Evolutionary conservation across 2,797 vertebrate species (phyloP), one percentile per base, ranked within the genome.

Genomic region (Pagetopsis macropterus): DNA sequence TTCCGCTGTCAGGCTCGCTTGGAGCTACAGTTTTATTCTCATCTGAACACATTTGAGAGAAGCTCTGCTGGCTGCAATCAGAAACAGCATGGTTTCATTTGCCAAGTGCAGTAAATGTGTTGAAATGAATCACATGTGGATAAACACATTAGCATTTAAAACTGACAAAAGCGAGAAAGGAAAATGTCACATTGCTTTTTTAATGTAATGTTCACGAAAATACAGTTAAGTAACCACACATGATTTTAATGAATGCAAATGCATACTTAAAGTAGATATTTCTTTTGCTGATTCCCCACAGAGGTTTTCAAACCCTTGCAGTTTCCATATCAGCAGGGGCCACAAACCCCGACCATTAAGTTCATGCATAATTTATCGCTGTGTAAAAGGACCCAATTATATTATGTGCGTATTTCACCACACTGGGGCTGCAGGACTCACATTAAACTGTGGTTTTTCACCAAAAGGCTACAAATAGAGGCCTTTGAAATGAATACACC

Each of bases 401-500:
- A 78, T 21, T 45, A 56, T 88, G 79, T 83, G 81, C 79, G 73
- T 75, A 37, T 84, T 84, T 81, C 72, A 82, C 65, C 66, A 76
- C 19, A 60, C 69, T 78, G 69, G 55, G 78, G 84, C 90, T 90
- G 85, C 79, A 84, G 84, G 89, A 86, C 84, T 89, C 56, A 31
- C 74, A 81, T 85, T 87, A 88, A 87, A 84, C 75, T 84, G 73
- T 75, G 57, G 58, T 84, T 83, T 89, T 85, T 87, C 52, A 86
- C 78, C 84, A 89, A 86, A 91, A 81, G 69, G 44, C 65, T 72
- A 76, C 77, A 88, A 86, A 84, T 61, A 63, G 70, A 75, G 74
- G 65, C 85, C 85, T 93, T 88, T 91, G 91, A 94, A 91, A 90
- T 70, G 16, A 88, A 90, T 76, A 14, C 91, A 78, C 86, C n/a